These are phyloP conservation scores for Liodrosophila aerea DNA, from an alignment of 2,888 invertebrate species.

Conservation along the genomic window DNA sequence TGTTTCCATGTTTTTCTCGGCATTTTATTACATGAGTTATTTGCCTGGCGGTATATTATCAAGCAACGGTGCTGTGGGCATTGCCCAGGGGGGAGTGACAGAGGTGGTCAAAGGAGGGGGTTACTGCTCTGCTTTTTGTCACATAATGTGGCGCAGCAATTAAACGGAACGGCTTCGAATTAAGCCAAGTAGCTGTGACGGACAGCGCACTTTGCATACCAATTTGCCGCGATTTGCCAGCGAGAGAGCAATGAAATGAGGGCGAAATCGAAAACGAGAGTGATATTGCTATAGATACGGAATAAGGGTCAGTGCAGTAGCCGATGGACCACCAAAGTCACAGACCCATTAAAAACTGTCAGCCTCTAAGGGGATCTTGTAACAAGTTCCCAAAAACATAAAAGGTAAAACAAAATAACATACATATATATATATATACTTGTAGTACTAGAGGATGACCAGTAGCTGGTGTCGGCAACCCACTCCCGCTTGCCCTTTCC, in stretches of 20 bases:
- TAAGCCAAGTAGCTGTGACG: slow-evolving; percentile 70
- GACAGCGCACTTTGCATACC: slow-evolving; percentile 70
- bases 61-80: slow-evolving; percentile 17
- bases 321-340: slow-evolving; percentile 32
- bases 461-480: slow-evolving; percentile 31
- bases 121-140: slow-evolving; percentile 67
- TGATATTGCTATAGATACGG: slow-evolving; percentile 11
- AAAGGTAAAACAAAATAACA: slow-evolving; percentile 3
- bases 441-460: slow-evolving; percentile 18
- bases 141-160: slow-evolving; percentile 77
- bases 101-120: slow-evolving; percentile 16
- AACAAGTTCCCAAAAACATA: slow-evolving; percentile 39
- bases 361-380: background rate
- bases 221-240: slow-evolving; percentile 60
- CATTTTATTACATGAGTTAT: slow-evolving; percentile 62
- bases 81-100: background rate
- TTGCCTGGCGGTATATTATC: slow-evolving; percentile 52
- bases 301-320: background rate
- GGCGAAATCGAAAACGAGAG: slow-evolving; percentile 62
- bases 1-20: slow-evolving; percentile 47
- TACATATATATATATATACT: too few species aligned
- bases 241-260: slow-evolving; percentile 37
- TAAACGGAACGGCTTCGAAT: slow-evolving; percentile 75
- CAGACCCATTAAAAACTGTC: slow-evolving; percentile 9
- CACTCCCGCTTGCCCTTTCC: background rate